Conservation (phyloP, 2,888 invertebrate genomes). For the Platycnemis pennipes region DNA sequence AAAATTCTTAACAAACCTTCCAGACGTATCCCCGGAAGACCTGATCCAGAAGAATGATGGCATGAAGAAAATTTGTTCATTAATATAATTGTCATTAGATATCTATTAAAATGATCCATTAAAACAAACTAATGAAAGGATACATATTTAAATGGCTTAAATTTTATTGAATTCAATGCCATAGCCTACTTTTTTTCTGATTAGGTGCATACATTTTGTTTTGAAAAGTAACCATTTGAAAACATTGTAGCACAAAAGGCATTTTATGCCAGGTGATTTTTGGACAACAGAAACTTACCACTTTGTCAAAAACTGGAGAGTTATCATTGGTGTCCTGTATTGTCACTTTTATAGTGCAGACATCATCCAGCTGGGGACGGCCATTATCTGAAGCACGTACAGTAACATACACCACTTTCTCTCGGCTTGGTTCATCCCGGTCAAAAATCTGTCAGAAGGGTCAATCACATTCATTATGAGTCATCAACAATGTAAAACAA, state of each 20-base stretch:
- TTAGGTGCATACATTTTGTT: too few relatives aligned
- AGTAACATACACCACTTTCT: constrained; percentile 90
- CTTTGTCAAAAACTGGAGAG: constrained; percentile 89
- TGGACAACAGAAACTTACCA: constrained; percentile 82
- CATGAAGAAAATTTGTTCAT: constrained; percentile 63
- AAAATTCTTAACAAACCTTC: constrained; percentile 82
- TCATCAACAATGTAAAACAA: neutral
- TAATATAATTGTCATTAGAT: neutral
- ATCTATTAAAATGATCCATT: neutral
- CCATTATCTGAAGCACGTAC: constrained; percentile 97
- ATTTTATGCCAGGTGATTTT: too few relatives aligned
- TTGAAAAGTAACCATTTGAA: too few relatives aligned
- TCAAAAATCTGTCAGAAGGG: constrained; percentile 86
- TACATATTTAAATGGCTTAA: neutral
- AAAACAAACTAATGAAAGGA: neutral
- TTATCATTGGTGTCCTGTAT: constrained; percentile 97
- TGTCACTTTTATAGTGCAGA: constrained; percentile 95
- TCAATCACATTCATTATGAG: neutral
- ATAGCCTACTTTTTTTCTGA: too few relatives aligned
- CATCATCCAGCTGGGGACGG: constrained; percentile 92
- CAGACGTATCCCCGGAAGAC: constrained; percentile 85
- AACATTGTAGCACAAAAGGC: too few relatives aligned
- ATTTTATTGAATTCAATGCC: too few relatives aligned
- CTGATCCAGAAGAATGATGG: constrained; percentile 76
- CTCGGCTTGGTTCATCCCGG: constrained; percentile 92